Percentiles rank a stretch among this genome's conserved stretches.
These are phyloP conservation scores for Neoaliturus tenellus DNA, from an alignment of 2,888 invertebrate species.

Conservation along the genomic window DNA sequence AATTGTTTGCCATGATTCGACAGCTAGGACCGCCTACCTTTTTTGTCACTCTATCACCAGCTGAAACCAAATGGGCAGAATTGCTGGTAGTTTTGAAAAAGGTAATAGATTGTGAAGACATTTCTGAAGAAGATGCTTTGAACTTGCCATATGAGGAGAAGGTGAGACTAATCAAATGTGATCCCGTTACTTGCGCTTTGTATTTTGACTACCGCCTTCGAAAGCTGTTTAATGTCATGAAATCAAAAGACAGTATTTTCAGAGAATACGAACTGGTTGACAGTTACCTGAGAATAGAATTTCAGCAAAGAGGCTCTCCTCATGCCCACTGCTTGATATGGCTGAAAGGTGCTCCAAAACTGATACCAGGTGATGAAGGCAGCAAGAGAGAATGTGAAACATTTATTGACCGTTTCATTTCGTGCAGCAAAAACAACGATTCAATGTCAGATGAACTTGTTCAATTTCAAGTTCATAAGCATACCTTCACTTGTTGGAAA, in stretches of 20 bases:
- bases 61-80: constrained; percentile 61
- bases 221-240: constrained; percentile 60
- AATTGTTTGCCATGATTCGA: constrained; percentile 63
- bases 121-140: constrained; percentile 59
- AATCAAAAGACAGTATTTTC: constrained; percentile 58
- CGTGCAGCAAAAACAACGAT: too few relatives aligned
- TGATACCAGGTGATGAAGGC: too few relatives aligned
- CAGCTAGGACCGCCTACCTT: constrained; percentile 64
- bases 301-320: constrained; percentile 68
- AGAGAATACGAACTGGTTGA: not conserved
- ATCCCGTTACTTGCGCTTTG: constrained; percentile 66
- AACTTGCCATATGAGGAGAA: constrained; percentile 60
- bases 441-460: too few relatives aligned
- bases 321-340: constrained; percentile 62
- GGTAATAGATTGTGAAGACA: constrained; percentile 48
- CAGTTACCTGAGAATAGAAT: constrained; percentile 66
- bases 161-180: constrained; percentile 63
- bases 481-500: too few relatives aligned
- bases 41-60: constrained; percentile 63
- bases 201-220: constrained; percentile 56
- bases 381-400: too few relatives aligned
- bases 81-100: constrained; percentile 55
- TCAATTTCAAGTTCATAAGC: too few relatives aligned
- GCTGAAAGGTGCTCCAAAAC: too few relatives aligned
- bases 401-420: too few relatives aligned